Evolutionary conservation across 2,797 vertebrate species (phyloP).

Genomic region (Poeciliopsis presidionis): DNA sequence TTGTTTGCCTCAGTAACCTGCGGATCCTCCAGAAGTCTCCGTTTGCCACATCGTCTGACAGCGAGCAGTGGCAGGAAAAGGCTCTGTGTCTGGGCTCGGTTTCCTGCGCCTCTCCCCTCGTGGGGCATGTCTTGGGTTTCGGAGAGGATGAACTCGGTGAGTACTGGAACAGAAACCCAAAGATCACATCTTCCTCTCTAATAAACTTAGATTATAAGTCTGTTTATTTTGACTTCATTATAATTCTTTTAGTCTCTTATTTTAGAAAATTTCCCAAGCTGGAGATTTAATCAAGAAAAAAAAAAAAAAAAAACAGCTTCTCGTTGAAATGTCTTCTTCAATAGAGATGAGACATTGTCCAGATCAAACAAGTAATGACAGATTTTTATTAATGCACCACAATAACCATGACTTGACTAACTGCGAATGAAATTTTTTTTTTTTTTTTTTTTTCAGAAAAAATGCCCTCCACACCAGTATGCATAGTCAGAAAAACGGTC

Average conservation of each 20-base stretch:
- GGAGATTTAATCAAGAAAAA: background rate
- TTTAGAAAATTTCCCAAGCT: background rate
- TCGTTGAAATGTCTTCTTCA: background rate
- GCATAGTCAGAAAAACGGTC: background rate
- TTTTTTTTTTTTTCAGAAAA: background rate
- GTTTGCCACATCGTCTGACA: constrained; percentile 79
- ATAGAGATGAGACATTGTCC: background rate
- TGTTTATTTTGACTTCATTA: background rate
- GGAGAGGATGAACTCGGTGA: constrained; percentile 97
- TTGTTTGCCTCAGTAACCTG: constrained; percentile 86
- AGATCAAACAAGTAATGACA: background rate
- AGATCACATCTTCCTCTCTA: background rate
- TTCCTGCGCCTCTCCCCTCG: constrained; percentile 88
- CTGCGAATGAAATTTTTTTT: background rate
- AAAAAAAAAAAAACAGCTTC: background rate
- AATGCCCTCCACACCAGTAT: background rate
- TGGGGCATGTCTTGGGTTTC: constrained; percentile 94
- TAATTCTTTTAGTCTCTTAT: background rate
- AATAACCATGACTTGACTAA: background rate
- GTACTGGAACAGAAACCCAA: constrained; percentile 38
- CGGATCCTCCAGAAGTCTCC: constrained; percentile 91
- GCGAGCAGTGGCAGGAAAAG: constrained; percentile 93
- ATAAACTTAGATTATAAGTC: background rate
- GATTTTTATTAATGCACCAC: background rate
- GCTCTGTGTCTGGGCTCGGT: constrained; percentile 90